Percentiles rank a stretch among this genome's conserved stretches.
Evolutionary conservation across 2,797 vertebrate species (phyloP).

Genomic region (Pseudopleuronectes americanus): DNA sequence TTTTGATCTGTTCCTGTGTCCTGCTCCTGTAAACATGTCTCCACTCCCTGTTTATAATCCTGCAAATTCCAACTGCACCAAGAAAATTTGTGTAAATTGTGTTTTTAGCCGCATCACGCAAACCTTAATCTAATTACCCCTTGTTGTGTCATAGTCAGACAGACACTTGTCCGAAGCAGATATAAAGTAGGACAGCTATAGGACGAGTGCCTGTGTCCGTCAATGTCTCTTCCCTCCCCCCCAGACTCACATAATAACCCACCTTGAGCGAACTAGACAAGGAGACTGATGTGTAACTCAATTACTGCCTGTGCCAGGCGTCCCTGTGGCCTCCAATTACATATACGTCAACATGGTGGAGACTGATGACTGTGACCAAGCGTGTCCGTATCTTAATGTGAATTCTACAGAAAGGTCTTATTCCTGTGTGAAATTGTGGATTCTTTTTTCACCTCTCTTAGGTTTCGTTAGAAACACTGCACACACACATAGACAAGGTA

Average conservation of each 20-base stretch:
- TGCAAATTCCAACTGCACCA: background rate
- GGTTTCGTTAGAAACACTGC: no score
- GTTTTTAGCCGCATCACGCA: background rate
- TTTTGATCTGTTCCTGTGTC: background rate
- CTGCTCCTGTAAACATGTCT: background rate
- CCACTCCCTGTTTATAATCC: constrained; percentile 13
- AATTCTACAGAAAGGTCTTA: constrained; percentile 11
- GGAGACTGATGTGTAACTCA: constrained; percentile 59
- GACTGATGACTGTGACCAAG: constrained; percentile 34
- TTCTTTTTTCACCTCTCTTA: no score
- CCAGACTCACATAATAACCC: constrained; percentile 39
- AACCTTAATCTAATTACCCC: constrained; percentile 14
- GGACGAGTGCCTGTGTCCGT: constrained; percentile 8
- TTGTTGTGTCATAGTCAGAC: background rate
- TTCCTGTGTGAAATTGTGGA: background rate
- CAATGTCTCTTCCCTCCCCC: constrained; percentile 38
- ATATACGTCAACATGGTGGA: constrained; percentile 43
- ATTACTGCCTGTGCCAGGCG: constrained; percentile 57
- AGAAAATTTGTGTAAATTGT: background rate
- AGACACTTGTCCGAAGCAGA: constrained; percentile 11
- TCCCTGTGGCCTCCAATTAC: constrained; percentile 64
- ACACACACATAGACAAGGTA: no score
- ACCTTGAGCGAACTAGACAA: constrained; percentile 41
- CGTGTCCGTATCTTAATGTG: constrained; percentile 8
- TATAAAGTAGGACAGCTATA: constrained; percentile 32